Base-by-base conservation (phyloP, 2,113 vertebrate species). In the Cavia aperea region DNA sequence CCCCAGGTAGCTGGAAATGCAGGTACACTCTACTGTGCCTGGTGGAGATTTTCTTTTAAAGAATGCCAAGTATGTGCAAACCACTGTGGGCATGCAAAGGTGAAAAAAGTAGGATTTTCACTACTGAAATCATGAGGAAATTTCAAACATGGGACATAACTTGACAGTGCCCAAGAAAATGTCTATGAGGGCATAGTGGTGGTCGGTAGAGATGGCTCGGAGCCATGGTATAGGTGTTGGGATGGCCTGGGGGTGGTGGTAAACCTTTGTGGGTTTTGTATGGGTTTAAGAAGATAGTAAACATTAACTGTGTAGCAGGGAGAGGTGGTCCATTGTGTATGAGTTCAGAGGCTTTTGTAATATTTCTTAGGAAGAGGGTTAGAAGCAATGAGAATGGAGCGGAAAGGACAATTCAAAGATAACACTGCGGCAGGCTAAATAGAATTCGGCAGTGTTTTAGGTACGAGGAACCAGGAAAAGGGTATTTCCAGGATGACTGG, bases 101-200 rank as follows among this genome's bases (percentile, higher is more conserved):
- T 91, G 10, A 81, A 58, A 82, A 31, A 54, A 43, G 26, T 46
- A 56, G 85, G 29, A 33, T 72, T 84, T 66, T 43, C 60, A 63
- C 31, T 62, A n/a, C 65, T 84, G 88, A 58, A 82, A 89, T 26
- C 79, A 46, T 81, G 75, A 90, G 70, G 68, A 86, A 43, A 84
- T 95, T 79, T 89, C 75, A 94, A 81, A 62, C 16, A 60, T 58
- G 51, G 62, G 31, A 83, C 93, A 49, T 66, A 86, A 60, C 39
- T 88, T 58, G 21, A 78, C 36, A 63, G 43, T 79, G 31, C 4
- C 24, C 66, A 72, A n/a, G 31, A 62, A 86, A 19, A 12, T 77
- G 65, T 11, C 4, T 46, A 58, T 56, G 54, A 72, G 29, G 39
- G 43, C 81, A 36, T 60, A 14, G 16, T 65, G 29, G 56, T 18